Base-by-base conservation (phyloP, 2,797 vertebrate species). In the Thamnophis elegans region DNA sequence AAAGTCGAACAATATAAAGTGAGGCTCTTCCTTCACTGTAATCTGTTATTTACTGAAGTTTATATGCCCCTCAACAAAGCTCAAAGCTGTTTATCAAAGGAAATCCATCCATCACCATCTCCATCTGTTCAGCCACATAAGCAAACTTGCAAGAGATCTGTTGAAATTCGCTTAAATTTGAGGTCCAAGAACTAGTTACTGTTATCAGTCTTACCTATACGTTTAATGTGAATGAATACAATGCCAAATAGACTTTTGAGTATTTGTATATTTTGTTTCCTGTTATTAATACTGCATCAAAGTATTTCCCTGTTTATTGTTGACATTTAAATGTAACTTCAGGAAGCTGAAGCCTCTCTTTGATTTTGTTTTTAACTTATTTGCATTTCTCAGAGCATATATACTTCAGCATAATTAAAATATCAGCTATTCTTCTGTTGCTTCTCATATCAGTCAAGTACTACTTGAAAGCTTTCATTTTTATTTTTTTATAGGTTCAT, bases 401-500 rank as follows among this genome's bases (percentile, higher is more conserved):
- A 90, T 96, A 95, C 94, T 95, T 93, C 12, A 91, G 89, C 95
- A 94, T 93, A 96, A 93, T 96, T 96, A 93, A 94, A 95, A 95
- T 94, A 95, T 92, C 95, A 94, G 94, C 93, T 94, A 94, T 94
- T 96, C 94, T 95, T 96, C 51, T 95, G 58, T 95, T 93, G 58
- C 73, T 95, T 90, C 2, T 95, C 94, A 94, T 92, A 96, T 93
- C 47, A 92, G 56, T 54, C 89, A 53, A 89, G 68, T 42, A 16
- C n/a, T 89, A 87, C 12, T 60, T 60, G 26, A 58, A 58, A 89
- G 93, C 88, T 78, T 92, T 11, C 91, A 78, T 89, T 85, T 58
- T n/a, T 89, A 73, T n/a, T 68, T 85, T 90, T 92, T 32, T n/a
- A 28, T 88, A 28, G n/a, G 11, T 20, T 22, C 20, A 89, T 25